Conservation (phyloP, 2,113 vertebrate species). For the Lagopus leucura region DNA sequence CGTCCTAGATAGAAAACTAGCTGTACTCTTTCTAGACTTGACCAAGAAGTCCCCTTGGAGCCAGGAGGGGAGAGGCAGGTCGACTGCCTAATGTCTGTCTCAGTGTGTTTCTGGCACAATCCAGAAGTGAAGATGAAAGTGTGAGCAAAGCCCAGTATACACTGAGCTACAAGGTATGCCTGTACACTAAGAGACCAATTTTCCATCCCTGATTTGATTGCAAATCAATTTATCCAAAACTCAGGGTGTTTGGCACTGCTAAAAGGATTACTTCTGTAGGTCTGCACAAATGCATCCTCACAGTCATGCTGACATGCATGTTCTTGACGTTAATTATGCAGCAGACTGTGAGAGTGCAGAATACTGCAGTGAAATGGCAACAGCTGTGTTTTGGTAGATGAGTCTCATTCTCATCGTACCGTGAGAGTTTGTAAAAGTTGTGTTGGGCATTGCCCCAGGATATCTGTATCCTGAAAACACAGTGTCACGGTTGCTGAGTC, state of each 20-base stretch:
- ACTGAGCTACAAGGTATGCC: neutral
- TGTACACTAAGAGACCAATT: neutral
- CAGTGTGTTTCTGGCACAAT: neutral
- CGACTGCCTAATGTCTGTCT: neutral
- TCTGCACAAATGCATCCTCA: neutral
- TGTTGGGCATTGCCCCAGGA: neutral
- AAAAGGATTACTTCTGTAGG: neutral
- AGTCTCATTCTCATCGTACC: neutral
- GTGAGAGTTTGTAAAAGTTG: neutral
- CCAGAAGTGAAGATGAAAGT: neutral
- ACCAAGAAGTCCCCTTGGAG: neutral
- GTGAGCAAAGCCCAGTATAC: fast-evolving
- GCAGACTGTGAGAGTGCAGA: neutral
- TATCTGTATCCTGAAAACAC: neutral
- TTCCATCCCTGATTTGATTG: neutral
- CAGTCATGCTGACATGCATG: fast-evolving
- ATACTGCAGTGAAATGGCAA: neutral
- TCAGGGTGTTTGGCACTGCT: neutral
- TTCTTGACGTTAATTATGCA: neutral
- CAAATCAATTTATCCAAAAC: neutral
- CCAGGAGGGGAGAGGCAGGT: neutral
- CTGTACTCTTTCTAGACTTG: neutral
- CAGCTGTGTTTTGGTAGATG: neutral
- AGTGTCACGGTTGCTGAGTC: neutral
- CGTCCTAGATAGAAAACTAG: neutral